A percentile compares a stretch with the other conserved stretches of the same genome.
phyloP scores from a whole-genome alignment of 2,888 invertebrate species.

The Dicroscelio sp. region DNA sequence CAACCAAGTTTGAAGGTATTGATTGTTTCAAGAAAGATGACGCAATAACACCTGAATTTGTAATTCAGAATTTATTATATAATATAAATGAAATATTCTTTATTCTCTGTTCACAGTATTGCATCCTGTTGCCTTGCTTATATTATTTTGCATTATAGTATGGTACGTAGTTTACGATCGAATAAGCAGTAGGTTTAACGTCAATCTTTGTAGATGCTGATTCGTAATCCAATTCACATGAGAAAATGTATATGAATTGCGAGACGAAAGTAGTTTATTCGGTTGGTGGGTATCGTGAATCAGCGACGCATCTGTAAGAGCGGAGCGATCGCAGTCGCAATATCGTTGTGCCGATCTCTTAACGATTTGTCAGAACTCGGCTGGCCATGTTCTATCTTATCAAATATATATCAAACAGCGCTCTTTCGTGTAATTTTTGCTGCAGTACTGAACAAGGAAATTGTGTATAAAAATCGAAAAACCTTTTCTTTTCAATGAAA shows the following conservation, averaged over 20 bases:
- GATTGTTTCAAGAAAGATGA: no score
- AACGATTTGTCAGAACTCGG: conserved; percentile 91
- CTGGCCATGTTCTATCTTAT: conserved; percentile 90
- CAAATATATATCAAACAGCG: conserved; percentile 91
- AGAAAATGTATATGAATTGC: conserved; percentile 72
- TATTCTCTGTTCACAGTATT: no score
- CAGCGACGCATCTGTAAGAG: conserved; percentile 86
- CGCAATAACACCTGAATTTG: no score
- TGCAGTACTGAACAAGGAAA: conserved; percentile 68
- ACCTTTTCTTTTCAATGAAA: conserved; percentile 65
- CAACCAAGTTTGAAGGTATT: no score
- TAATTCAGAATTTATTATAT: no score
- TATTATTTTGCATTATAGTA: no score
- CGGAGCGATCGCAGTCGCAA: conserved; percentile 82
- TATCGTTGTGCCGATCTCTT: conserved; percentile 90
- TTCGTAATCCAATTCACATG: conserved; percentile 65
- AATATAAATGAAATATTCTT: no score
- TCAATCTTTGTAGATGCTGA: conserved; percentile 12
- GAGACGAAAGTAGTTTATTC: conserved; percentile 80
- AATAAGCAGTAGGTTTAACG: not conserved
- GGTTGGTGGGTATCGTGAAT: conserved; percentile 85
- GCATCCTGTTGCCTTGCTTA: no score
- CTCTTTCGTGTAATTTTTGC: conserved; percentile 89
- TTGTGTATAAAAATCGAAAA: conserved; percentile 70
- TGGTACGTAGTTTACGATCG: no score